Evolutionary conservation across 2,113 vertebrate genomes (phyloP).

Genomic region (Sardina pilchardus): DNA sequence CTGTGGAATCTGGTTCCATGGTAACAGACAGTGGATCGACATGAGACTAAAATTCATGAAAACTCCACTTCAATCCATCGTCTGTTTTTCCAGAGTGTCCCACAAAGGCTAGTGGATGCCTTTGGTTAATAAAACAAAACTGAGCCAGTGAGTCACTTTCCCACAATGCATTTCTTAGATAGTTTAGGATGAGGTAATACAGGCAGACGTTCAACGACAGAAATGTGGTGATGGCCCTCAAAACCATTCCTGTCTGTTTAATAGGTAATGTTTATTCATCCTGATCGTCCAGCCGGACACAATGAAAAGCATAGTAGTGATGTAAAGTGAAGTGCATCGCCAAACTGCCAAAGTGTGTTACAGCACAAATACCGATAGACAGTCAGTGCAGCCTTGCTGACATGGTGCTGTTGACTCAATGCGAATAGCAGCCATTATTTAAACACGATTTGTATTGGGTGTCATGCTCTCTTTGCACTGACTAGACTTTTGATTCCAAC

Average conservation of each 20-base stretch:
- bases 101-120: neutral
- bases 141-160: neutral
- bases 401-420: conserved; percentile 53
- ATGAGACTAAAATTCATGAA: neutral
- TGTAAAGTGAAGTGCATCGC: conserved; percentile 32
- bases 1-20: neutral
- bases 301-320: conserved; percentile 17
- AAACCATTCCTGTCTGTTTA: neutral
- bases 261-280: conserved; percentile 6
- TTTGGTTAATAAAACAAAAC: neutral
- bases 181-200: neutral
- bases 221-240: conserved; percentile 2
- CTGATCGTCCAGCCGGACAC: neutral
- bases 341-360: conserved; percentile 51
- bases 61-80: neutral
- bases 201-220: neutral
- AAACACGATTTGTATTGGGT: conserved; percentile 57
- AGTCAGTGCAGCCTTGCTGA: conserved; percentile 50
- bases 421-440: conserved; percentile 42
- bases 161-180: conserved; percentile 3
- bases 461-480: conserved; percentile 58
- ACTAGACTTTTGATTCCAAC: conserved; percentile 62
- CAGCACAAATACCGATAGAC: conserved; percentile 52
- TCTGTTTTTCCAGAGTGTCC: neutral
- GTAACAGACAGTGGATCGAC: neutral